phyloP scores from a whole-genome alignment of 2,888 invertebrate species.

The Ecliptopera silaceata region DNA sequence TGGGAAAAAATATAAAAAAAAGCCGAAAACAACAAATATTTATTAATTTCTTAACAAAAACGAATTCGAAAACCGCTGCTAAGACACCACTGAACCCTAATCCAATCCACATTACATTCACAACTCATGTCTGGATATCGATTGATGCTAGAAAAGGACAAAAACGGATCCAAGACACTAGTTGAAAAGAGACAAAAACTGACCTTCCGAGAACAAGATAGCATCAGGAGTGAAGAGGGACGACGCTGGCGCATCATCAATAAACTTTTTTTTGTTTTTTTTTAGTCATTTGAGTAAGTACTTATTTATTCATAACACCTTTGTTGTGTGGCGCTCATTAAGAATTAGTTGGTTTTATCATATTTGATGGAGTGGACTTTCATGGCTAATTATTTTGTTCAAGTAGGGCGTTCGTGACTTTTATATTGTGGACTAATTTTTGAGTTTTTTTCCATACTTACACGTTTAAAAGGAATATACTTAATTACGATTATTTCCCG shows the following conservation, averaged over 20 bases:
- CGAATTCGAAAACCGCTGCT: too few species aligned
- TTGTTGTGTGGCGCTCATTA: conserved; percentile 73
- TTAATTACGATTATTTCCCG: too few species aligned
- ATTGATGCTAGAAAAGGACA: conserved; percentile 63
- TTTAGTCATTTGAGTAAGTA: conserved; percentile 61
- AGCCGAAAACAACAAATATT: too few species aligned
- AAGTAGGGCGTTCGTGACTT: not conserved
- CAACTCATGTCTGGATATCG: conserved; percentile 72
- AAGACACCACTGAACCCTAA: conserved; percentile 23
- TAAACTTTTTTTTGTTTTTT: conserved; percentile 52
- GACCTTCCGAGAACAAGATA: conserved; percentile 79
- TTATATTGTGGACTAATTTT: too few species aligned
- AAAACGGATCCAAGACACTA: conserved; percentile 23
- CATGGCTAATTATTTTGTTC: conserved; percentile 12
- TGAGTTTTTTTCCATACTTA: too few species aligned
- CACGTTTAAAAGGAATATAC: too few species aligned
- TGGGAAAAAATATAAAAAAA: too few species aligned
- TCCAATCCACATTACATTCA: conserved; percentile 51
- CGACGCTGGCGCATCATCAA: conserved; percentile 71
- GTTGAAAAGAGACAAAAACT: conserved; percentile 45
- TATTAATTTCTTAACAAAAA: not conserved
- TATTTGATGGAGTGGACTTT: conserved; percentile 29
- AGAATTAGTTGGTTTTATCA: conserved; percentile 60
- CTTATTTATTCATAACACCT: conserved; percentile 80
- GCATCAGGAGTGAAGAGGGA: conserved; percentile 71